Evolutionary conservation across 2,113 vertebrate genomes (phyloP).

Genomic region (Tylochromis polylepis): DNA sequence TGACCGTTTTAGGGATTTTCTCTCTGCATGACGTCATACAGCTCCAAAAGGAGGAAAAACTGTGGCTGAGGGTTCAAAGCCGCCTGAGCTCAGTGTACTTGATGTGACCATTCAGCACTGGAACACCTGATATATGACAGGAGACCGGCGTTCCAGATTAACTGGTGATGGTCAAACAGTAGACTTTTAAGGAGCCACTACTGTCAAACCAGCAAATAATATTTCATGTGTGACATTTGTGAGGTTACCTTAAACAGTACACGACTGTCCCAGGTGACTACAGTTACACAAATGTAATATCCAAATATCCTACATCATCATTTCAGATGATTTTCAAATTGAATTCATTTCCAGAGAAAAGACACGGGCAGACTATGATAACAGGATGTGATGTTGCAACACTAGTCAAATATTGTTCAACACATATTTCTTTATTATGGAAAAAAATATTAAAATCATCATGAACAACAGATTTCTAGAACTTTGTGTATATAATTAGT

Average conservation of each 20-base stretch:
- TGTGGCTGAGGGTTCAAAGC: rapidly evolving
- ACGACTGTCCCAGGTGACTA: not conserved
- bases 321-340: not conserved
- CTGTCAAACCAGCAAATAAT: not conserved
- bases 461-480: not conserved
- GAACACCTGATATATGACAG: not conserved
- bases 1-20: not conserved
- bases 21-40: not conserved
- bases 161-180: no score
- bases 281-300: not conserved
- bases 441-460: not conserved
- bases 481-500: not conserved
- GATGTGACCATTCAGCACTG: not conserved
- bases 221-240: no score
- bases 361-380: not conserved
- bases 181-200: not conserved
- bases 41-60: no score
- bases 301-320: not conserved
- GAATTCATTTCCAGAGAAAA: not conserved
- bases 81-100: not conserved
- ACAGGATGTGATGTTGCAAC: not conserved
- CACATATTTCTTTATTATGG: not conserved
- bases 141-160: not conserved
- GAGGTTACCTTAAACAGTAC: not conserved
- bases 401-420: not conserved